Conservation (phyloP, 2,888 invertebrate genomes). For the Tipula helvola region DNA sequence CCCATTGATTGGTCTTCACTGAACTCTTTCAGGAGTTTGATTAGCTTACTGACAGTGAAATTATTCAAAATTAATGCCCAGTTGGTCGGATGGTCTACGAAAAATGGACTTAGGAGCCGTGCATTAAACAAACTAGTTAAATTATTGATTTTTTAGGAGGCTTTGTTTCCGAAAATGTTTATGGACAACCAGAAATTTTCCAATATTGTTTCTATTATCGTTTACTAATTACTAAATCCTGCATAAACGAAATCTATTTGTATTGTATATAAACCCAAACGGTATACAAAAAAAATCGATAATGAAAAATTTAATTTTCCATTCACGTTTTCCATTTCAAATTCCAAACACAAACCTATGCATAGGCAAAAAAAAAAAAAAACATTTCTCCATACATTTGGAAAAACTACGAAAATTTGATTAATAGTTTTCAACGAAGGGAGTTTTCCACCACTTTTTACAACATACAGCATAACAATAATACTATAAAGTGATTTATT, state of each 20-base stretch:
- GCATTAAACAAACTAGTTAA: no score
- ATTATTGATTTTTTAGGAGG: no score
- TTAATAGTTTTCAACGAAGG: conserved; percentile 4
- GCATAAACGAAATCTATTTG: not conserved
- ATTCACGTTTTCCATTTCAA: not conserved
- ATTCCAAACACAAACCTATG: not conserved
- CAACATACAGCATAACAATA: not conserved
- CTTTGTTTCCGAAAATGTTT: no score
- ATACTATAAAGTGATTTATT: not conserved
- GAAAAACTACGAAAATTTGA: not conserved
- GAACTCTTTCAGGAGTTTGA: no score
- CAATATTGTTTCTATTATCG: not conserved
- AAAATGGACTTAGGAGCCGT: no score
- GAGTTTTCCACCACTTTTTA: not conserved
- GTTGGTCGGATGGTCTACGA: no score
- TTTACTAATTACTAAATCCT: not conserved
- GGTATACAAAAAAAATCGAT: not conserved
- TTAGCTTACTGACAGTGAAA: no score
- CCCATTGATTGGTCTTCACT: no score
- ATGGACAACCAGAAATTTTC: no score
- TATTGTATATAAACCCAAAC: not conserved
- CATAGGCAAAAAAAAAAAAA: not conserved
- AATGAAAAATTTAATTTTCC: not conserved
- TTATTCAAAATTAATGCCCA: no score
- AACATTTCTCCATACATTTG: not conserved